These are phyloP conservation scores for Diploscapter pachys DNA, from an alignment of 1,140 invertebrate species.

Conservation along the genomic window DNA sequence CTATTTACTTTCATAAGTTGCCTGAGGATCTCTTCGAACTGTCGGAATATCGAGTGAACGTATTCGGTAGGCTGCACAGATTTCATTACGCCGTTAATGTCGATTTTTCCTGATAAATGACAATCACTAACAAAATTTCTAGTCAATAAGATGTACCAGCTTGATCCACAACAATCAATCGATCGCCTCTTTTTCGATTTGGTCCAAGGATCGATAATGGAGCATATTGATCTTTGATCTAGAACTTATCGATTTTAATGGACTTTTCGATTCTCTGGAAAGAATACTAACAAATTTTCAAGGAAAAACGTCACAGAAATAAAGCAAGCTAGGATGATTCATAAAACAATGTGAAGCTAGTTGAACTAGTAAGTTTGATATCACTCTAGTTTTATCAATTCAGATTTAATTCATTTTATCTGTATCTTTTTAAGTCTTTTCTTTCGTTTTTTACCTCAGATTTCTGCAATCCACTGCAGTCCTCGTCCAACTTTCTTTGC, in stretches of 20 bases:
- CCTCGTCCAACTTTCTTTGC: slow-evolving; percentile 27
- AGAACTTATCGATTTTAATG: neutral
- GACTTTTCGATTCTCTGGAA: slow-evolving; percentile 7
- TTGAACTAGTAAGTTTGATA: slow-evolving; percentile 2
- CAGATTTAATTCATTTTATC: no score
- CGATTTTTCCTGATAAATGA: slow-evolving; percentile 26
- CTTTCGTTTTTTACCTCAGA: slow-evolving; percentile 11
- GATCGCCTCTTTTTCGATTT: slow-evolving; percentile 25
- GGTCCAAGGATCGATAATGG: slow-evolving; percentile 31
- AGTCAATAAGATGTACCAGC: slow-evolving; percentile 1
- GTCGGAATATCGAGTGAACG: slow-evolving; percentile 29
- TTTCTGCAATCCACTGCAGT: slow-evolving; percentile 22
- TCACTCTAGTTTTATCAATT: no score
- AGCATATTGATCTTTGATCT: slow-evolving; percentile 28
- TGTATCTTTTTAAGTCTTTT: neutral
- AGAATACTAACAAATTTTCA: no score
- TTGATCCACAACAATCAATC: slow-evolving; percentile 29
- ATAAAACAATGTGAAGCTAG: neutral
- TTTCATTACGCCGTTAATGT: slow-evolving; percentile 34
- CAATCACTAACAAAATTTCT: neutral
- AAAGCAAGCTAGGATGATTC: no score
- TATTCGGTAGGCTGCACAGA: slow-evolving; percentile 36
- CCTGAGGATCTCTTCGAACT: slow-evolving; percentile 28
- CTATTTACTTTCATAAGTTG: slow-evolving; percentile 14
- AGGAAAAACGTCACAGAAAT: no score